These are phyloP conservation scores for Gallinago paraguaiae DNA, from an alignment of 2,113 vertebrate genomes.

Conservation along the genomic window DNA sequence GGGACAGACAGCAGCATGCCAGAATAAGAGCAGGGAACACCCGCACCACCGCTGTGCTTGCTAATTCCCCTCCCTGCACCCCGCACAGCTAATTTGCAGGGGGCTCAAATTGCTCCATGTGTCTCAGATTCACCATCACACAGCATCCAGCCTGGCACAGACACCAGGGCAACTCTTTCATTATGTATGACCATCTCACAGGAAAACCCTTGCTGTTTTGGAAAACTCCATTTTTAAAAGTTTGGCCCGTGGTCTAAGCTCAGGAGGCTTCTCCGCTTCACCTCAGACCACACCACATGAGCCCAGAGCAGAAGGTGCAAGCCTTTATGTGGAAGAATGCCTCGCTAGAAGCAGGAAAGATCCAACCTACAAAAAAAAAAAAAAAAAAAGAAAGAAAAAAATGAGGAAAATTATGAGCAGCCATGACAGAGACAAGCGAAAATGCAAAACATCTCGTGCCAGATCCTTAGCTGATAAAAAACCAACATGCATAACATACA, in stretches of 20 bases:
- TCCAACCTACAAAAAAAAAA: too few species aligned
- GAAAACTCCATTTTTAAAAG: background rate
- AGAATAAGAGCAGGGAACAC: background rate
- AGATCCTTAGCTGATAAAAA: constrained; percentile 21
- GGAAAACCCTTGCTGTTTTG: background rate
- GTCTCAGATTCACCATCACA: background rate
- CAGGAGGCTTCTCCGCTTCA: background rate
- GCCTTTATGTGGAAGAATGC: background rate
- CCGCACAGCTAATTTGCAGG: background rate
- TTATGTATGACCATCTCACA: background rate
- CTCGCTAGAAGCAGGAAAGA: background rate
- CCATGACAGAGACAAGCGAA: background rate
- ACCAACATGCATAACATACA: background rate
- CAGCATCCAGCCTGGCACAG: background rate
- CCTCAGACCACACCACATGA: background rate
- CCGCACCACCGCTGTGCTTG: background rate
- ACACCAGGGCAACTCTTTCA: background rate
- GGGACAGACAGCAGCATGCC: background rate
- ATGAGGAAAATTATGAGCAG: background rate
- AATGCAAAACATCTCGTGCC: background rate
- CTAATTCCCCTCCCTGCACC: background rate
- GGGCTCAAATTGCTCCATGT: background rate
- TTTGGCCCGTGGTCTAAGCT: background rate
- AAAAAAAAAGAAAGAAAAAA: too few species aligned
- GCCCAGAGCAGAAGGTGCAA: background rate